Conservation (phyloP, 1,140 invertebrate genomes). For the Thaumetopoea pityocampa region DNA sequence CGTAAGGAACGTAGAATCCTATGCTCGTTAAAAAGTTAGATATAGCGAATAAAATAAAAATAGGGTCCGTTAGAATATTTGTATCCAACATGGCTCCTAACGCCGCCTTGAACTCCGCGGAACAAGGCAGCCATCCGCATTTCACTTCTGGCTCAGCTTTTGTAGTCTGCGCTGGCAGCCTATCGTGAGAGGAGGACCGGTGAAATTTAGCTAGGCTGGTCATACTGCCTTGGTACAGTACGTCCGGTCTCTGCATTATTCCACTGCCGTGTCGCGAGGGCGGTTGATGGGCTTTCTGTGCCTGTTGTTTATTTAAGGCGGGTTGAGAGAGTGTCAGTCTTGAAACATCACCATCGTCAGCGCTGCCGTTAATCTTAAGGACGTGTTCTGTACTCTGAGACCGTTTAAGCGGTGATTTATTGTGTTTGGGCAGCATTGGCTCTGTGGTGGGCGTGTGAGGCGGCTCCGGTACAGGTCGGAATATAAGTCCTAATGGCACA, state of each 20-base stretch:
- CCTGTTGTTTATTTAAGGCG: conserved; percentile 70
- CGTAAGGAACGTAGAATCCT: conserved; percentile 96
- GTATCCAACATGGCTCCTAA: conserved; percentile 91
- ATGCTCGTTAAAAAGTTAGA: conserved; percentile 98
- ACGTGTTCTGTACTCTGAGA: conserved; percentile 76
- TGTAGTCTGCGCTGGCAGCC: conserved; percentile 27
- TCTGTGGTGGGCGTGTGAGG: conserved; percentile 59
- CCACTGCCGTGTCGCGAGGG: conserved; percentile 78
- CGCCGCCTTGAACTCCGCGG: conserved; percentile 79
- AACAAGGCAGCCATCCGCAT: conserved; percentile 78
- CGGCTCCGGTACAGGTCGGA: conserved; percentile 78
- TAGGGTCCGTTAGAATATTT: conserved; percentile 86
- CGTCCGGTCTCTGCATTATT: conserved; percentile 90
- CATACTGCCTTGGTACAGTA: conserved; percentile 90
- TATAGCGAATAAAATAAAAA: conserved; percentile 93
- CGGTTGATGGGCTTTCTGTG: conserved; percentile 41
- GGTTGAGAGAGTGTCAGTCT: conserved; percentile 81
- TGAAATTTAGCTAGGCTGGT: conserved; percentile 66
- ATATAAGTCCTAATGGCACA: conserved; percentile 89
- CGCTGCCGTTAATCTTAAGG: conserved; percentile 54
- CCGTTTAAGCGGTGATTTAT: conserved; percentile 64
- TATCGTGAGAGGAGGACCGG: conserved; percentile 62
- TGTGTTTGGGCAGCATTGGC: conserved; percentile 56
- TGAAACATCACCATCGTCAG: conserved; percentile 61
- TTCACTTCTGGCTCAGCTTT: conserved; percentile 38